These are phyloP conservation scores for Lamprologus sp. DNA, from an alignment of 2,113 vertebrate genomes.

Conservation along the genomic window DNA sequence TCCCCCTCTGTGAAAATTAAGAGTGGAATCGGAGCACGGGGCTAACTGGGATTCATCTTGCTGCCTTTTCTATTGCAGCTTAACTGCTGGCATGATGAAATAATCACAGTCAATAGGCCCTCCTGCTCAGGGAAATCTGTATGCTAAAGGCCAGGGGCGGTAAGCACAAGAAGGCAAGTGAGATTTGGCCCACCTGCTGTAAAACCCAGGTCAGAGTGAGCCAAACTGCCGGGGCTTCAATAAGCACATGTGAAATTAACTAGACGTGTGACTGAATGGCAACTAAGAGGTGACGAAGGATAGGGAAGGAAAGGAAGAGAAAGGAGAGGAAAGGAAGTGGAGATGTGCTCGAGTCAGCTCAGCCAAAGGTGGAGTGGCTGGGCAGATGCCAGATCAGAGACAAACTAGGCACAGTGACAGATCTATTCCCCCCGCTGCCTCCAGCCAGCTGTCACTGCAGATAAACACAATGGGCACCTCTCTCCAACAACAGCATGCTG, in stretches of 20 bases:
- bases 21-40: constrained; percentile 36
- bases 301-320: neutral
- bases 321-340: neutral
- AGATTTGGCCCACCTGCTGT: constrained; percentile 29
- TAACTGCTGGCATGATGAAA: constrained; percentile 38
- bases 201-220: neutral
- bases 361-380: constrained; percentile 47
- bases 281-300: neutral
- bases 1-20: constrained; percentile 53
- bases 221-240: neutral
- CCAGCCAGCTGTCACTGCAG: constrained; percentile 58
- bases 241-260: neutral
- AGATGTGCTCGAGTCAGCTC: neutral
- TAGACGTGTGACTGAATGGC: neutral
- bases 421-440: constrained; percentile 52
- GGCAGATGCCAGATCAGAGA: constrained; percentile 47
- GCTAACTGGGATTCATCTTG: constrained; percentile 37
- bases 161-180: constrained; percentile 22
- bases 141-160: constrained; percentile 22
- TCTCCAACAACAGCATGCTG: constrained; percentile 39
- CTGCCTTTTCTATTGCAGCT: neutral
- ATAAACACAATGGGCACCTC: constrained; percentile 54
- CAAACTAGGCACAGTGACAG: constrained; percentile 56
- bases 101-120: constrained; percentile 40
- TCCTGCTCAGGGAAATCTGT: constrained; percentile 19